phyloP scores from a whole-genome alignment of 2,888 invertebrate genomes.

The Apotomis capreana region DNA sequence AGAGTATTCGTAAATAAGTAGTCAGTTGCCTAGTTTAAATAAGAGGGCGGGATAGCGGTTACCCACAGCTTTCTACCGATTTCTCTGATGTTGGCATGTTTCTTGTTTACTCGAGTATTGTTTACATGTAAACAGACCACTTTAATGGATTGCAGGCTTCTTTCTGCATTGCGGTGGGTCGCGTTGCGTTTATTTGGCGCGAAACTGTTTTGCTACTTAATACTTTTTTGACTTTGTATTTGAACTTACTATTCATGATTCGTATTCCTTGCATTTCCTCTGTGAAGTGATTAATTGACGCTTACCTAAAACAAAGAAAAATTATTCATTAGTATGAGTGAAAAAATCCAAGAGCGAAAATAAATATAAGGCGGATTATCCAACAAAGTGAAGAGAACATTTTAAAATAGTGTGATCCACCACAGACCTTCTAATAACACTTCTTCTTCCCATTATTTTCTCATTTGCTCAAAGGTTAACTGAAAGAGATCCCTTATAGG shows the following conservation, averaged over 20 bases:
- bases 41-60: constrained; percentile 63
- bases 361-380: too few relatives aligned
- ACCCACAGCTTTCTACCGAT: constrained; percentile 75
- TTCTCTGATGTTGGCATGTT: constrained; percentile 58
- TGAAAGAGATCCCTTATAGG: too few relatives aligned
- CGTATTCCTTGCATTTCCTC: neutral
- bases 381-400: too few relatives aligned
- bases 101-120: constrained; percentile 41
- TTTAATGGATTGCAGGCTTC: constrained; percentile 26
- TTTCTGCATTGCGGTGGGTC: constrained; percentile 23
- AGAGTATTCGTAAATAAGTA: constrained; percentile 10
- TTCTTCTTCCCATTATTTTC: too few relatives aligned
- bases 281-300: neutral
- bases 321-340: neutral
- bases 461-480: too few relatives aligned
- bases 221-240: too few relatives aligned
- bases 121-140: constrained; percentile 38
- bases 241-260: neutral
- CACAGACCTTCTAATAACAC: too few relatives aligned
- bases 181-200: neutral
- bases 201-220: neutral
- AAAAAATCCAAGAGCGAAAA: too few relatives aligned
- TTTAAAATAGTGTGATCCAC: too few relatives aligned
- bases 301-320: constrained; percentile 22
- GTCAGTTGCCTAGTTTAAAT: constrained; percentile 70